phyloP scores from a whole-genome alignment of 2,113 vertebrate genomes.

The Laterallus jamaicensis region DNA sequence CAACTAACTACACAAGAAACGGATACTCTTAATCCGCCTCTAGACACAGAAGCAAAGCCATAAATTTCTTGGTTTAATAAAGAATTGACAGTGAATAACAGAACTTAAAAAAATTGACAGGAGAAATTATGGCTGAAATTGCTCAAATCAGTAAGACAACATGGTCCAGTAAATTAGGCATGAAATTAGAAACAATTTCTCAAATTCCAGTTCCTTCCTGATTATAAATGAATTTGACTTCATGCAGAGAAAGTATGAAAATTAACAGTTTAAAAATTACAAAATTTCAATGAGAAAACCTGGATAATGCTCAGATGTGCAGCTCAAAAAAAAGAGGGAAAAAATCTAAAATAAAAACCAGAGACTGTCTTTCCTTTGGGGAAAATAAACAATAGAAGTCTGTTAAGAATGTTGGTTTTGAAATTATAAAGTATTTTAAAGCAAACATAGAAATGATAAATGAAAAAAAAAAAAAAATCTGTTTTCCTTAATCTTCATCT shows the following conservation, averaged over 20 bases:
- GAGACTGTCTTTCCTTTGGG: neutral
- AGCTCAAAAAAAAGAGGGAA: neutral
- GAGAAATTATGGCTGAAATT: neutral
- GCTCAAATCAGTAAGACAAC: neutral
- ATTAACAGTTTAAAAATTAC: neutral
- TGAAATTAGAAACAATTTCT: neutral
- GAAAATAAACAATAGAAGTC: neutral
- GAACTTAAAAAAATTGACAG: neutral
- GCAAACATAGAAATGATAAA: neutral
- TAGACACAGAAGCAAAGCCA: neutral
- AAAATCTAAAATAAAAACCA: neutral
- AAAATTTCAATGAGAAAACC: neutral
- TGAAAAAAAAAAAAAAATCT: neutral
- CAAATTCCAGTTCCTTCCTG: neutral
- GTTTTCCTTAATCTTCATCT: neutral
- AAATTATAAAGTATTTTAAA: neutral
- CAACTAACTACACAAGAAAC: neutral
- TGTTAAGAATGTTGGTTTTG: neutral
- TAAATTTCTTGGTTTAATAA: neutral
- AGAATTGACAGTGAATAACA: neutral
- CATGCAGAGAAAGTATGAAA: neutral
- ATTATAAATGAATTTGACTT: neutral
- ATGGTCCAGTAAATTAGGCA: neutral
- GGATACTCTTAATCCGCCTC: neutral
- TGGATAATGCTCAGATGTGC: neutral